Evolutionary conservation across 2,797 vertebrate species (phyloP), one percentile per base, ranked within the genome.

Genomic region (Antrozous pallidus): DNA sequence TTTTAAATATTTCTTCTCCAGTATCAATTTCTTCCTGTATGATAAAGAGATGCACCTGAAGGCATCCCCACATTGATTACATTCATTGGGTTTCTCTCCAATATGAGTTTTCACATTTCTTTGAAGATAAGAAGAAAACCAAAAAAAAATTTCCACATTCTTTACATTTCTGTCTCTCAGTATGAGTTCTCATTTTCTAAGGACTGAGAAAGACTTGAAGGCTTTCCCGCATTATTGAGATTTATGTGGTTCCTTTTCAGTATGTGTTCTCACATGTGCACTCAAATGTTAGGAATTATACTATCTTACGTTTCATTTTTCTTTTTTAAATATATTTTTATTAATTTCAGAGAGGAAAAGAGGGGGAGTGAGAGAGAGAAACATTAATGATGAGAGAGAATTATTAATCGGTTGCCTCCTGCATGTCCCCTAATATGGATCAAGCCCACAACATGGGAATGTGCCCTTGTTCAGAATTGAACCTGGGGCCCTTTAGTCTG

Each of bases 161-260:
- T 88, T 89, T 61, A 63, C 6, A 69, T 12, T 31, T 26, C 6
- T 80, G 5, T 56, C 31, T 94, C 12, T 51, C 67, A 95, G 40
- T 95, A 87, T 94, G 87, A 90, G 74, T 95, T 90, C 88, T 97
- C 91, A 93, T 73, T 94, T 87, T 28, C 22, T 84, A 83, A 89
- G n/a, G 5, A 80, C 83, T 86, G 38, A 75, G 33, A 88, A 93
- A 81, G 4, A 71, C 26, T 77, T 74, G 17, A 82, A 85, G 22
- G 3, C 2, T 56, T 71, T 84, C 45, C 18, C 56, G 88, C 31
- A 70, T 58, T 65, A 65, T 93, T 85, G 13, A 31, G 40, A 91
- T 88, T 78, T 71, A 42, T 47, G 47, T 90, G n/a, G 49, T 65
- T 93, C 80, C 36, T 90, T 6, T 47, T 84, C 28, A 63, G 75